Evolutionary conservation across 2,113 vertebrate genomes (phyloP).

Genomic region (Mesembrinibis cayennensis): DNA sequence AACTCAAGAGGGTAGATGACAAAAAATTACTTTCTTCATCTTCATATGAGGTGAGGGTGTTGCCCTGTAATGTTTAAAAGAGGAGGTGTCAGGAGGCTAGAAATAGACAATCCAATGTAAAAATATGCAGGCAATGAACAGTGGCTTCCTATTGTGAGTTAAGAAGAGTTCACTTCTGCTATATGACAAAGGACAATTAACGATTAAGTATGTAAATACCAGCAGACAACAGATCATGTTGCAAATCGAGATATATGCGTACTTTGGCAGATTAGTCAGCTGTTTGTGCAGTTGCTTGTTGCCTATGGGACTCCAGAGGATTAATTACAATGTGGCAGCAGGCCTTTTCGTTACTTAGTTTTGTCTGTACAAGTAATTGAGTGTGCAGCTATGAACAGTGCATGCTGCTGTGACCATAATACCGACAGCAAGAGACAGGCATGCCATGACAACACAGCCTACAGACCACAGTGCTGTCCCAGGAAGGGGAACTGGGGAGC

Average conservation of each 20-base stretch:
- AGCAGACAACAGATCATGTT: background rate
- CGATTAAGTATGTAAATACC: background rate
- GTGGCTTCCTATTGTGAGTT: background rate
- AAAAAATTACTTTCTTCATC: background rate
- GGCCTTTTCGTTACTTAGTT: background rate
- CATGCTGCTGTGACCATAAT: background rate
- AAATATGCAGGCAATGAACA: background rate
- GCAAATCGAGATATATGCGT: background rate
- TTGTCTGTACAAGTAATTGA: conserved; percentile 18
- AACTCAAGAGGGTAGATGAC: background rate
- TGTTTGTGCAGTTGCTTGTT: background rate
- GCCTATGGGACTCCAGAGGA: conserved; percentile 9
- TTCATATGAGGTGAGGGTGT: background rate
- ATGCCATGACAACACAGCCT: background rate
- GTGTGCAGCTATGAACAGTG: background rate
- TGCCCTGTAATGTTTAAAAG: background rate
- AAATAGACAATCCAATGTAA: background rate
- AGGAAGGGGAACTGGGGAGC: background rate
- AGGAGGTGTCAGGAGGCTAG: background rate
- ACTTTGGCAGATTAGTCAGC: background rate
- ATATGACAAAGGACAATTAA: background rate
- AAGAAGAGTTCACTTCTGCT: background rate
- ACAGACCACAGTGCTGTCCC: background rate
- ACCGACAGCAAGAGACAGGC: background rate
- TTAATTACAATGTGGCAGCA: conserved; percentile 21